Base-by-base conservation (phyloP, 2,888 invertebrate genomes). In the Drosophila nigricruria region DNA sequence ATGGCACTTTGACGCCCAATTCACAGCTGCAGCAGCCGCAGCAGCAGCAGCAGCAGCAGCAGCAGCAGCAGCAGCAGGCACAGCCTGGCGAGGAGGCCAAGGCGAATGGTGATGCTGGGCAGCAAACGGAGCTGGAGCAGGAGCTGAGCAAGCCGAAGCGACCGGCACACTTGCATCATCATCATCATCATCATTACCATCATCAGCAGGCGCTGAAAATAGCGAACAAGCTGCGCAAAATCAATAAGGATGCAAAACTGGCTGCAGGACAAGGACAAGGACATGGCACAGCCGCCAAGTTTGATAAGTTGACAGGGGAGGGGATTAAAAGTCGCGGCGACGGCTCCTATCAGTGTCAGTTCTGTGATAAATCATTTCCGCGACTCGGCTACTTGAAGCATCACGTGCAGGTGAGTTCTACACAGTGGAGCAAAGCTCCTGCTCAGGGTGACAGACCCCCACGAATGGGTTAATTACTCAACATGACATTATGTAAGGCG, bases 351-450 rank as follows among this genome's bases (percentile, higher is more conserved):
- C 96, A 96, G 91, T 98, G 97, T 93, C 96, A 96, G 93, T 97
- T 97, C 94, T 98, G 98, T 94, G 97, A 97, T 91, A 96, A 97
- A 93, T 97, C 97, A 80, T 98, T 97, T 93, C 96, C 97, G 20
- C 95, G 97, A 82, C 95, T 96, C 80, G 96, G 96, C 77, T 96
- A 97, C 92, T 95, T 98, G 86, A 97, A 97, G 94, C 96, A 97
- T 93, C 98, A 98, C 94, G 97, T 98, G 93, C 97, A 97, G 96
- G 97, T 97, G 93, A 92, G 93, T 89, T 32, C 8, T 30, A n/a
- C 38, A 10, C 1, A 43, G 42, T 20, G 12, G 3, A 5, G 4
- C 25, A 8, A 3, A 9, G 27, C n/a, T 27, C 3, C 47, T n/a
- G 34, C 52, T 5, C 36, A 23, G 75, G 68, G 67, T 69, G 77